phyloP scores from a whole-genome alignment of 2,888 invertebrate species.

The Onchidella celtica region DNA sequence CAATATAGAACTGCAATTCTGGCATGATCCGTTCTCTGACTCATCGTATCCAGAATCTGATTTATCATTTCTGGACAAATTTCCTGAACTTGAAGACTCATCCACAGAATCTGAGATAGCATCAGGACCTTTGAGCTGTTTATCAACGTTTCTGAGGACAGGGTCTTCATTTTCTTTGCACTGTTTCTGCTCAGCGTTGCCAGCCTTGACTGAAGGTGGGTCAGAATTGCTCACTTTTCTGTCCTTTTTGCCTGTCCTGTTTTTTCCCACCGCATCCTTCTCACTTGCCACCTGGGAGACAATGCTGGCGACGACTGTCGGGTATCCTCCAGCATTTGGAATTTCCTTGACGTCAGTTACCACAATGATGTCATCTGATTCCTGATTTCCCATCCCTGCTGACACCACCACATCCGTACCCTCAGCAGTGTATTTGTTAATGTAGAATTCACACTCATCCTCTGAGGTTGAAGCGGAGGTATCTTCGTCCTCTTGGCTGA shows the following conservation, averaged over 20 bases:
- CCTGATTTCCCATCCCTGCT: neutral
- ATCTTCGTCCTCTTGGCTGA: constrained; percentile 44
- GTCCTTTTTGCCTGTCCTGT: neutral
- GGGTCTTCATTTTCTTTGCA: neutral
- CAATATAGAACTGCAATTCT: neutral
- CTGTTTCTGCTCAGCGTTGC: neutral
- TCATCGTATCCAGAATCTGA: neutral
- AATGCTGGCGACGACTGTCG: constrained; percentile 52
- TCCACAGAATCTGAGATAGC: neutral
- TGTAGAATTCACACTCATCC: constrained; percentile 26
- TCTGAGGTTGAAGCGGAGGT: neutral
- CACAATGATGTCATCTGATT: constrained; percentile 35
- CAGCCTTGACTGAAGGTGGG: neutral
- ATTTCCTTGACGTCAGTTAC: constrained; percentile 52
- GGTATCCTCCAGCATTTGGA: constrained; percentile 51
- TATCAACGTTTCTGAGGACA: neutral
- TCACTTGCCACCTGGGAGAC: constrained; percentile 35
- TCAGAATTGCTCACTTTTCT: neutral
- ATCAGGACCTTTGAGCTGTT: neutral
- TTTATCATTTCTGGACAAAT: neutral
- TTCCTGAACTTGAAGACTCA: neutral
- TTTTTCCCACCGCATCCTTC: neutral
- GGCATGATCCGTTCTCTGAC: neutral
- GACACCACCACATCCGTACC: constrained; percentile 38
- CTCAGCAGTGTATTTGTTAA: constrained; percentile 31